These are phyloP conservation scores for Trisateles emortualis DNA, from an alignment of 2,888 invertebrate species.

Conservation along the genomic window DNA sequence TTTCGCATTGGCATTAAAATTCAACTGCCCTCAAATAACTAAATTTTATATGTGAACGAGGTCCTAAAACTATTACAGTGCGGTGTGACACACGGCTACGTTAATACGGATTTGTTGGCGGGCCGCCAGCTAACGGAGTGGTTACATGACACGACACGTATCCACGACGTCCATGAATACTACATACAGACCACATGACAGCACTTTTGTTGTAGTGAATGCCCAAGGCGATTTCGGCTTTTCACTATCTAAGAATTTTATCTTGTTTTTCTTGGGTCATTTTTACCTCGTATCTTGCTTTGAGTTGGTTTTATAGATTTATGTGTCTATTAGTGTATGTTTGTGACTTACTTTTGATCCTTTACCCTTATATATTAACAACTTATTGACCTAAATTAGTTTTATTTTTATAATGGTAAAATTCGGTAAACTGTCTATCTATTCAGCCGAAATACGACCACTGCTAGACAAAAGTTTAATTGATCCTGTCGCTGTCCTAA, in stretches of 20 bases:
- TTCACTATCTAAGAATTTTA: conserved; percentile 32
- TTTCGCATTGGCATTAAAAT: conserved; percentile 17
- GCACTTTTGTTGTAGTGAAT: conserved; percentile 40
- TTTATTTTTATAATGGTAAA: too few relatives aligned
- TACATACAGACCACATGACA: conserved; percentile 38
- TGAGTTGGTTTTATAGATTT: conserved; percentile 8
- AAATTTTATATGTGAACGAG: conserved; percentile 14
- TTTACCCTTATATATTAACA: neutral
- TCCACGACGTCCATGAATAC: conserved; percentile 39
- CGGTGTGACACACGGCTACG: conserved; percentile 57
- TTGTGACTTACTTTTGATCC: neutral
- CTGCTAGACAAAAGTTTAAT: too few relatives aligned
- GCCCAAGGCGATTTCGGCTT: conserved; percentile 29
- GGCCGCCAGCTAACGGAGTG: conserved; percentile 63
- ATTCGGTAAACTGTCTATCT: too few relatives aligned
- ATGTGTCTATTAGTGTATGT: conserved; percentile 5
- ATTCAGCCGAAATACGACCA: too few relatives aligned
- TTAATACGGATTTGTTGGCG: conserved; percentile 71
- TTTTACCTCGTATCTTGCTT: conserved; percentile 6
- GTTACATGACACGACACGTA: conserved; percentile 44
- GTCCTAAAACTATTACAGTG: conserved; percentile 31
- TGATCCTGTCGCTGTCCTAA: too few relatives aligned
- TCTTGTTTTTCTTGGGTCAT: conserved; percentile 23
- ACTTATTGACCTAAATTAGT: neutral
- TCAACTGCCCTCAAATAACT: conserved; percentile 9